Conservation (phyloP, 2,888 invertebrate genomes). For the Tineola bisselliella region DNA sequence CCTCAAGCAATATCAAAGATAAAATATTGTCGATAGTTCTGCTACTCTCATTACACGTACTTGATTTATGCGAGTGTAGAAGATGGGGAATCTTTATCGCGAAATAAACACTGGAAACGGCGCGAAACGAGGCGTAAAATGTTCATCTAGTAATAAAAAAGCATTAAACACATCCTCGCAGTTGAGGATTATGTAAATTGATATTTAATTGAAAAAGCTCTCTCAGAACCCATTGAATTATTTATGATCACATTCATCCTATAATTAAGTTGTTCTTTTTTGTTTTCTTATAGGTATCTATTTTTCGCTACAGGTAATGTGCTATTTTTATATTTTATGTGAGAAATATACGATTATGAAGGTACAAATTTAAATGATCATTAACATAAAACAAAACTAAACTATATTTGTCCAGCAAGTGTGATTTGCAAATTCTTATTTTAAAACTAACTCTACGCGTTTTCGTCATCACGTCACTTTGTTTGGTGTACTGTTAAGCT, state of each 20-base stretch:
- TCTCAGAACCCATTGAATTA: background rate
- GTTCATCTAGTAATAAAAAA: constrained; percentile 1
- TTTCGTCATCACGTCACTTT: too few relatives aligned
- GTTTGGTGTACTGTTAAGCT: too few relatives aligned
- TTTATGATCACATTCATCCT: constrained; percentile 5
- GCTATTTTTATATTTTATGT: background rate
- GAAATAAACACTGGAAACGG: background rate
- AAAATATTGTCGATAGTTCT: too few relatives aligned
- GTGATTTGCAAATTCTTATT: too few relatives aligned
- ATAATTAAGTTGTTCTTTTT: constrained; percentile 3
- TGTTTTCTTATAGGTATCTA: too few relatives aligned
- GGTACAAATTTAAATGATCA: too few relatives aligned
- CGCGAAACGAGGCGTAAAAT: constrained; percentile 6
- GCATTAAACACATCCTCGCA: background rate
- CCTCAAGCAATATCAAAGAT: too few relatives aligned
- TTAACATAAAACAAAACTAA: too few relatives aligned
- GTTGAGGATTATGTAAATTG: constrained; percentile 8
- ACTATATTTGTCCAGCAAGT: too few relatives aligned
- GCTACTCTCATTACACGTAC: background rate
- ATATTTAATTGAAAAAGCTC: constrained; percentile 8
- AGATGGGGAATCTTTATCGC: background rate
- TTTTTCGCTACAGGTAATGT: background rate
- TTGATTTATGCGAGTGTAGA: background rate
- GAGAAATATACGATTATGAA: too few relatives aligned
- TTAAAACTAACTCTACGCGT: too few relatives aligned